Base-by-base conservation (phyloP, 2,797 vertebrate species). In the Darevskia nairensis region DNA sequence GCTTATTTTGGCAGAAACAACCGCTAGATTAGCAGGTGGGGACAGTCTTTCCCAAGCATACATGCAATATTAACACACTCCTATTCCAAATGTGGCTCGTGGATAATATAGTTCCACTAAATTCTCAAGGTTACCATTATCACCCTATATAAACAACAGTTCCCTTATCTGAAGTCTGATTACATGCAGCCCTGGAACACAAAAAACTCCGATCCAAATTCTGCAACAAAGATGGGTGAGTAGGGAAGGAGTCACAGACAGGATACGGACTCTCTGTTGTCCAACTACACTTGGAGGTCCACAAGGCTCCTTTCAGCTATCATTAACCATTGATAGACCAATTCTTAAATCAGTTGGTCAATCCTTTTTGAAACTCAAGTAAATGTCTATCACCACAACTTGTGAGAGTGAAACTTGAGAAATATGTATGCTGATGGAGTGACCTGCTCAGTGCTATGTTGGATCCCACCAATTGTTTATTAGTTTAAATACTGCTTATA, bases 1-100 rank as follows among this genome's bases (percentile, higher is more conserved):
- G 46, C 32, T 89, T 93, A 86, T 90, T 88, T 0, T 61, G 84
- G 85, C 81, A 91, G 84, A 55, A 59, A 69, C 23, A 87, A 89
- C 44, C 74, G 41, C 0, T 46, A 29, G 0, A 0, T 50, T 0
- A 78, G 79, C 0, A 27, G 78, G 69, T 11, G 44, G 86, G 39
- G 27, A 69, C 27, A 50, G 29, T 39, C 82, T 84, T 85, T 80
- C 44, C 69, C 46, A 86, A 27, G 61, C 35, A 82, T 41, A 71
- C 46, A 55, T 55, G 50, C 50, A 55, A 55, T 55, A 55, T 55
- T 55, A 75, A 13, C 32, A 85, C 2, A 41, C 27, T 79, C 50
- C 79, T 84, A 32, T 61, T 84, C 44, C 66, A 84, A 83, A 44
- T 79, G 66, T 32, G 35, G 50, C 66, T 59, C 32, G 15, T 69